These are phyloP conservation scores for Hololepta plana DNA, from an alignment of 2,888 invertebrate species.

Conservation along the genomic window DNA sequence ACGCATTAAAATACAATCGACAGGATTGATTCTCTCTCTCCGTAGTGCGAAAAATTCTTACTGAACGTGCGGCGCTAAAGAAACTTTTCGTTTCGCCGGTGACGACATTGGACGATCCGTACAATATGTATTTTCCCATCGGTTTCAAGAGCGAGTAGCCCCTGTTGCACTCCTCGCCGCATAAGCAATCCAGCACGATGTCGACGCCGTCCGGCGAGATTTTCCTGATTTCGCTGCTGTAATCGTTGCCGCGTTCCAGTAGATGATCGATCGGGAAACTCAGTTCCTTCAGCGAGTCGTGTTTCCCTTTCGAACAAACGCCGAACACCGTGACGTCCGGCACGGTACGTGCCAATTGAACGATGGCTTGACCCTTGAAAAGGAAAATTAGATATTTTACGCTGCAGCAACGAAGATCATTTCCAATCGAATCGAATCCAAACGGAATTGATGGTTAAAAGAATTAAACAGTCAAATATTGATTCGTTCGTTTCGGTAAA, in stretches of 20 bases:
- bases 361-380: constrained; percentile 77
- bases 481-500: too few relatives aligned
- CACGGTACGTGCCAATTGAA: constrained; percentile 64
- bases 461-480: too few relatives aligned
- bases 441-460: too few relatives aligned
- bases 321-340: constrained; percentile 69
- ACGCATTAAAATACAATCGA: not conserved
- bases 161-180: constrained; percentile 76
- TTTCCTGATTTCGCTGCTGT: constrained; percentile 68
- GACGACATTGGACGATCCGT: constrained; percentile 75
- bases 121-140: constrained; percentile 76
- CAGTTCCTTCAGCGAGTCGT: constrained; percentile 59
- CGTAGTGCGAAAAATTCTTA: constrained; percentile 37
- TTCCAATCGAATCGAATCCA: too few relatives aligned
- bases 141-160: constrained; percentile 70
- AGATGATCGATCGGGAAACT: constrained; percentile 55
- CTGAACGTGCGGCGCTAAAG: constrained; percentile 78
- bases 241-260: constrained; percentile 65
- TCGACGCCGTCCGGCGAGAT: constrained; percentile 64
- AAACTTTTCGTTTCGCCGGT: constrained; percentile 84
- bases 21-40: not conserved
- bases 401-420: too few relatives aligned
- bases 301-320: constrained; percentile 69
- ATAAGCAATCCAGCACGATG: constrained; percentile 71
- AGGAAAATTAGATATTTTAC: too few relatives aligned